phyloP scores from a whole-genome alignment of 2,888 invertebrate genomes.

The Kuschelorhynchus macadamiae region DNA sequence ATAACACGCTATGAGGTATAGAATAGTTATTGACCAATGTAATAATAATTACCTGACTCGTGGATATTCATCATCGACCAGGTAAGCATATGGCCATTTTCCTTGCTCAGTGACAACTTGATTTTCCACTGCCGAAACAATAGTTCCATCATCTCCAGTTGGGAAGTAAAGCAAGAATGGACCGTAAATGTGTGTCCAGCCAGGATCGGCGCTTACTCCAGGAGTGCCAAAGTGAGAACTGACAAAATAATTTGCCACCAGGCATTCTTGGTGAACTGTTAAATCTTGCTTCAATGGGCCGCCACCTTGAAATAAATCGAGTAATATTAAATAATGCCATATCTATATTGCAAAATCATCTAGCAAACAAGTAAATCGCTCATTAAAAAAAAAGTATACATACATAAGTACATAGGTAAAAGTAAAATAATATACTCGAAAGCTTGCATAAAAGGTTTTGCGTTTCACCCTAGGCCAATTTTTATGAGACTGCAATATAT shows the following conservation, averaged over 20 bases:
- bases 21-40: no score
- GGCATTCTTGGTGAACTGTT: slow-evolving; percentile 19
- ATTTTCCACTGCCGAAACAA: slow-evolving; percentile 7
- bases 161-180: slow-evolving; percentile 22
- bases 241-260: slow-evolving; percentile 19
- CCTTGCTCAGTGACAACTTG: slow-evolving; percentile 13
- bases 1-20: no score
- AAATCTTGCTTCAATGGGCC: slow-evolving; percentile 27
- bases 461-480: no score
- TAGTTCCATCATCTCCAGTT: slow-evolving; percentile 13
- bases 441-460: no score
- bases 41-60: slow-evolving; percentile 1
- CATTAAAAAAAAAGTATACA: no score
- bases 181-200: slow-evolving; percentile 20
- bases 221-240: slow-evolving; percentile 26
- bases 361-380: no score
- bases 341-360: no score
- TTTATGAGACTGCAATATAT: no score
- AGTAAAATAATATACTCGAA: no score
- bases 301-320: no score
- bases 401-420: no score
- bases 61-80: slow-evolving; percentile 13
- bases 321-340: no score
- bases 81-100: slow-evolving; percentile 20
- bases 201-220: slow-evolving; percentile 7